Evolutionary conservation across 1,140 invertebrate species (phyloP).

Genomic region (Zaprionus kolodkinae): DNA sequence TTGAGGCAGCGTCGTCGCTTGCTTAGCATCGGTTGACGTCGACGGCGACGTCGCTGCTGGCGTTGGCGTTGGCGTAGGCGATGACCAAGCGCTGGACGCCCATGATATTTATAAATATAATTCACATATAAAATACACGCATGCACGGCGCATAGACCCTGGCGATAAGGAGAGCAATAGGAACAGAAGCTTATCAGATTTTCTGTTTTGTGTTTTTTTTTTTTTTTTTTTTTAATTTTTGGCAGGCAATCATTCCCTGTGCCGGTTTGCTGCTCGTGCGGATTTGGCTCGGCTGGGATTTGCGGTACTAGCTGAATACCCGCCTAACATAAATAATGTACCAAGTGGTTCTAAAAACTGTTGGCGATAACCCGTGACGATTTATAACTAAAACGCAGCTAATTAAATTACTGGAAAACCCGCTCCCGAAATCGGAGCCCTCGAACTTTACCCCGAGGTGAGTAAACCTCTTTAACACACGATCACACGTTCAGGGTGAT

Average conservation of each 20-base stretch:
- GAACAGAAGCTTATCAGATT: slow-evolving; percentile 30
- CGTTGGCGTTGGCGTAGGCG: not conserved
- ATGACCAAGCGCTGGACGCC: slow-evolving; percentile 56
- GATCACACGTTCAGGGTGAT: not conserved
- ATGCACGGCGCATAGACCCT: slow-evolving; percentile 17
- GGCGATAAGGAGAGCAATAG: slow-evolving; percentile 42
- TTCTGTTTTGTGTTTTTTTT: not conserved
- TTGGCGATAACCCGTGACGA: slow-evolving; percentile 26
- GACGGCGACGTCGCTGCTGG: slow-evolving; percentile 43
- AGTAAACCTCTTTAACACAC: slow-evolving; percentile 13
- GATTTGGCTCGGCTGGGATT: slow-evolving; percentile 41
- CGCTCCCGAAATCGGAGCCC: not conserved
- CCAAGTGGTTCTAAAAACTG: slow-evolving; percentile 21
- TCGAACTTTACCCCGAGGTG: slow-evolving; percentile 26
- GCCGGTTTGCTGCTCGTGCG: slow-evolving; percentile 4
- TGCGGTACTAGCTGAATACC: slow-evolving; percentile 6
- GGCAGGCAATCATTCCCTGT: not conserved
- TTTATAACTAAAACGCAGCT: slow-evolving; percentile 32
- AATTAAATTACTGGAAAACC: slow-evolving; percentile 42
- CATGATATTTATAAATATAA: slow-evolving; percentile 73
- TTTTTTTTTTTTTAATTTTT: not conserved
- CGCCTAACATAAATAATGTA: slow-evolving; percentile 34
- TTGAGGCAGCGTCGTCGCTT: slow-evolving; percentile 31
- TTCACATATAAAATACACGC: slow-evolving; percentile 5
- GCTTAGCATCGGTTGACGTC: slow-evolving; percentile 17